phyloP scores from a whole-genome alignment of 2,797 vertebrate genomes.

The Cyclopterus lumpus region DNA sequence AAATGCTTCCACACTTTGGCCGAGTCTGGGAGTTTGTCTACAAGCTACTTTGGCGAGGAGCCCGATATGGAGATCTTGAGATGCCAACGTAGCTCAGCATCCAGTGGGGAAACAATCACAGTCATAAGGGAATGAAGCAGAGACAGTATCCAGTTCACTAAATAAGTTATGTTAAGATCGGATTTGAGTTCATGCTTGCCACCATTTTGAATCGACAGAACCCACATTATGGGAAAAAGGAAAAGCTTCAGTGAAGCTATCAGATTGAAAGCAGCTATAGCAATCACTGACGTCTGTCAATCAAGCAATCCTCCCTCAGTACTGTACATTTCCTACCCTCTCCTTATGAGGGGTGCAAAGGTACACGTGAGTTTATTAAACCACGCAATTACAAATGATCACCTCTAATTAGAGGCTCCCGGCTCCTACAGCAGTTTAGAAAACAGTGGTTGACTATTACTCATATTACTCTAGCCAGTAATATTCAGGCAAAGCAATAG shows the following conservation, averaged over 20 bases:
- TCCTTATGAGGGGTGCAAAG: too few relatives aligned
- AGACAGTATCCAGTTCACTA: background rate
- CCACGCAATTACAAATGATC: slow-evolving; percentile 8
- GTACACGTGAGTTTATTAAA: background rate
- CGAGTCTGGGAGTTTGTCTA: slow-evolving; percentile 8
- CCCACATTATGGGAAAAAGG: background rate
- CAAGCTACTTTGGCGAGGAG: slow-evolving; percentile 16
- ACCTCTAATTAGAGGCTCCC: background rate
- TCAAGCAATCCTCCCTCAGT: background rate
- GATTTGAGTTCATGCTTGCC: background rate
- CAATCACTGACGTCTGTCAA: slow-evolving; percentile 1
- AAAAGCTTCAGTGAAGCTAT: background rate
- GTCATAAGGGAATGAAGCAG: background rate
- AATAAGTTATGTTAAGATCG: background rate
- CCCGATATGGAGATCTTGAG: slow-evolving; percentile 13
- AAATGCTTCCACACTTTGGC: slow-evolving; percentile 23
- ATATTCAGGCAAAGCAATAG: background rate
- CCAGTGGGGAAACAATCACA: background rate
- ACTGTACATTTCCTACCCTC: background rate
- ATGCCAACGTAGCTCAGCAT: slow-evolving; percentile 11
- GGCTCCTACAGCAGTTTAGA: too few relatives aligned
- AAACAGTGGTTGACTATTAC: background rate
- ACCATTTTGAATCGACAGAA: slow-evolving; percentile 1
- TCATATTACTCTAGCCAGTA: background rate
- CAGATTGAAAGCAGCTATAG: background rate